Evolutionary conservation across 2,888 invertebrate species (phyloP), one percentile per base, ranked within the genome.

Genomic region (Andrena hattorfiana): DNA sequence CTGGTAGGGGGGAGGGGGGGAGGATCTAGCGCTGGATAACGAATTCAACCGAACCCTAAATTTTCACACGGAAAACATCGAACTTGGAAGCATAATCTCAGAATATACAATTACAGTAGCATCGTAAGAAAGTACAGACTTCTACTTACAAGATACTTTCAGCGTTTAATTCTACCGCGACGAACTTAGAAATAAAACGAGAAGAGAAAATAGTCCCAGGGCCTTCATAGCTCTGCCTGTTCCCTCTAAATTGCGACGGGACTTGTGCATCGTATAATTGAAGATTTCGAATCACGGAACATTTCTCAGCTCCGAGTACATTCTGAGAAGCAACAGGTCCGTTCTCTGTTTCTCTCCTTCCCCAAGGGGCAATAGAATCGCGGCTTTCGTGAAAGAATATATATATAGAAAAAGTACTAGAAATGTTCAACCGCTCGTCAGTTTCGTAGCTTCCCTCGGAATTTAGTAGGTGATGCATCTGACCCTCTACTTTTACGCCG

Each of bases 141-240:
- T 66, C 83, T 64, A 54, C 79, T 84, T 87, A 87, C 59, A 87
- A 89, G 89, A 89, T 89, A 89, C 89, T 89, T 89, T 89, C 89
- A 87, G 56, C 81, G 48, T 87, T 83, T 81, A 86, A 82, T 79
- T 66, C 85, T 86, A 83, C 80, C 63, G 70, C 71, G 63, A 77
- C 56, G 85, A 84, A 1, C 67, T 78, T 77, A 77, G 76, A 83
- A 42, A 5, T 16, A 42, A 42, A 42, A 42, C 16, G 51, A 20
- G 51, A 20, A 8, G 78, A 81, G 54, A 72, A 76, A 78, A 79
- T 66, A 60, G 72, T 74, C 62, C 26, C 77, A 76, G 79, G 82
- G 74, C 71, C 63, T 79, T 68, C 69, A 78, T 78, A 84, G 84
- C 87, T 78, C 77, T 88, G 88, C 79, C 59, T 85, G 83, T 79